These are phyloP conservation scores for Hyalella azteca DNA, from an alignment of 2,888 invertebrate genomes.

Conservation along the genomic window DNA sequence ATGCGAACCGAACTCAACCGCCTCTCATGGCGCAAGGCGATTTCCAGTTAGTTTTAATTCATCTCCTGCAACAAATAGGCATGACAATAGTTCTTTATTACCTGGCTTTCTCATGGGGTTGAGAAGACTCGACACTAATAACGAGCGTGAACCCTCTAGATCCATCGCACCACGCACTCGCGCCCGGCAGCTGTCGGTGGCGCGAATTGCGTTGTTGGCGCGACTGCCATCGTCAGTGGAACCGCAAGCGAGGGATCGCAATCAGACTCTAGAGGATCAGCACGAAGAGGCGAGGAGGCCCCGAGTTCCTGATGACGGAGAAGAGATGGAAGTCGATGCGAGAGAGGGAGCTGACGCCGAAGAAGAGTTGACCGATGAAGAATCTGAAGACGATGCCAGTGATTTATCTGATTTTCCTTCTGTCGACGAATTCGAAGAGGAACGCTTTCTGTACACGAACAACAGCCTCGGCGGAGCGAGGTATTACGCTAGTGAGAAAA, in stretches of 20 bases:
- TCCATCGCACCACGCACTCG: not conserved
- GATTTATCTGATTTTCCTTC: not conserved
- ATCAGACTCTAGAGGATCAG: no score
- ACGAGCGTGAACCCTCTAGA: not conserved
- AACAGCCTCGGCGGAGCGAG: not conserved
- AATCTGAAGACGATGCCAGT: constrained; percentile 46
- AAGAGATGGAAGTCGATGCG: constrained; percentile 10
- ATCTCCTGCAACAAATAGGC: not conserved
- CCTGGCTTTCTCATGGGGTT: not conserved
- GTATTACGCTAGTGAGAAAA: not conserved
- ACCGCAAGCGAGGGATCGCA: not conserved
- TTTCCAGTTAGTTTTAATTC: no score
- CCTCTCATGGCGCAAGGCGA: not conserved
- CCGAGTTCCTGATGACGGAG: not conserved
- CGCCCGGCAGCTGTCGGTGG: not conserved
- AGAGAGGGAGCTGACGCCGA: not conserved
- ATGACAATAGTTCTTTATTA: not conserved
- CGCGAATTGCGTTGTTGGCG: not conserved
- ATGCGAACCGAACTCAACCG: not conserved
- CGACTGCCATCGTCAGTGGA: not conserved
- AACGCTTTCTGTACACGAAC: not conserved
- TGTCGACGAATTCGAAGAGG: not conserved
- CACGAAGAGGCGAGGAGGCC: not conserved
- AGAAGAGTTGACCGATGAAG: not conserved
- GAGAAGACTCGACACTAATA: not conserved